phyloP scores from a whole-genome alignment of 2,888 invertebrate genomes.

The Tinea pellionella region DNA sequence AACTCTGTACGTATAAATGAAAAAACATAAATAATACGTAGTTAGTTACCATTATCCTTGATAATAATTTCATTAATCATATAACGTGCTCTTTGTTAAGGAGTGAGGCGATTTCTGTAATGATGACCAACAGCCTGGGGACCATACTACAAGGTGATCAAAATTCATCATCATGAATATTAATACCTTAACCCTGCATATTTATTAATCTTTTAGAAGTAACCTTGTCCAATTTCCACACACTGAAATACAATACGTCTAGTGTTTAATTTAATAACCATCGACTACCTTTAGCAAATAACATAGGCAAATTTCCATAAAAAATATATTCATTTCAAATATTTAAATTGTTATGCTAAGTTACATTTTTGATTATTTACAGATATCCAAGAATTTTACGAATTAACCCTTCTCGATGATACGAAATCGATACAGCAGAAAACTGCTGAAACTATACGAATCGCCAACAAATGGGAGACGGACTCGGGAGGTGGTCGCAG shows the following conservation, averaged over 20 bases:
- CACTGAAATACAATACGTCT: background rate
- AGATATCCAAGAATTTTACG: conserved; percentile 99
- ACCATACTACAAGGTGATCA: conserved; percentile 3
- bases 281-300: background rate
- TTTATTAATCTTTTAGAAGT: background rate
- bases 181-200: background rate
- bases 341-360: background rate
- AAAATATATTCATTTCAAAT: background rate
- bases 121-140: conserved; percentile 2
- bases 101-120: background rate
- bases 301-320: background rate
- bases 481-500: conserved; percentile 45
- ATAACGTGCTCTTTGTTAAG: background rate
- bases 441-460: conserved; percentile 93
- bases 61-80: background rate
- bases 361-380: conserved; percentile 36
- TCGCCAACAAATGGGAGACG: conserved; percentile 95
- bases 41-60: background rate
- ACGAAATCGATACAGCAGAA: conserved; percentile 95
- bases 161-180: background rate
- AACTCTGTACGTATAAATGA: no score
- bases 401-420: conserved; percentile 95
- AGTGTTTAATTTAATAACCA: background rate
- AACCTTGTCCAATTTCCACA: background rate
- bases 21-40: background rate